phyloP scores from a whole-genome alignment of 2,888 invertebrate species.

The Carpatolechia fugitivella region DNA sequence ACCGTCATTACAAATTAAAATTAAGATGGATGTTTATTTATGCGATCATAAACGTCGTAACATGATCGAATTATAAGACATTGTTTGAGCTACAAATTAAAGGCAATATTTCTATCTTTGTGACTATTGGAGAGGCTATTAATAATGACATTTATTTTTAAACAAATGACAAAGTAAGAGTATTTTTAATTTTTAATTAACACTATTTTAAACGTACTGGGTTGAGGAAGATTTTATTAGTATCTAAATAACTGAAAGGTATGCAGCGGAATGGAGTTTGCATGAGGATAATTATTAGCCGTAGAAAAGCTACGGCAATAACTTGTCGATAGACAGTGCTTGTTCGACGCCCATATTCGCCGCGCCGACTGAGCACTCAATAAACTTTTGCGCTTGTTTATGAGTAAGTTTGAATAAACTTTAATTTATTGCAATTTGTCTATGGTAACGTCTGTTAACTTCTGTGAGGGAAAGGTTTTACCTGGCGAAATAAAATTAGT shows the following conservation, averaged over 20 bases:
- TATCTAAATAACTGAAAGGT: slow-evolving; percentile 31
- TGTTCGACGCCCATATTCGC: background rate
- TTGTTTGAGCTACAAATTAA: slow-evolving; percentile 8
- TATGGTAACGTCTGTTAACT: no score
- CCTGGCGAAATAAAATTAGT: no score
- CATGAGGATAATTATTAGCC: slow-evolving; percentile 65
- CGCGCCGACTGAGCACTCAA: slow-evolving; percentile 50
- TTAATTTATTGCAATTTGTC: no score
- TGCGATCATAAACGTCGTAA: slow-evolving; percentile 9
- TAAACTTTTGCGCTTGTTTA: slow-evolving; percentile 37
- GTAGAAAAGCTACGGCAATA: slow-evolving; percentile 62
- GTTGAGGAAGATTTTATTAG: no score
- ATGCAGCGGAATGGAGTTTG: slow-evolving; percentile 49
- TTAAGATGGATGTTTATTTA: slow-evolving; percentile 13
- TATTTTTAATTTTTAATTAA: no score
- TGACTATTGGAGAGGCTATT: slow-evolving; percentile 4
- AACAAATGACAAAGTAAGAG: background rate
- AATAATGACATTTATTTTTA: background rate
- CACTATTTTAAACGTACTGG: no score
- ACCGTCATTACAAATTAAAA: slow-evolving; percentile 10
- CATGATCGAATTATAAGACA: slow-evolving; percentile 12
- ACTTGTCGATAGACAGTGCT: slow-evolving; percentile 44
- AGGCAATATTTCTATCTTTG: slow-evolving; percentile 7
- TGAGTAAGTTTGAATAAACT: background rate
- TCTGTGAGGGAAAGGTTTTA: no score